Evolutionary conservation across 1,140 invertebrate species (phyloP), one percentile per base, ranked within the genome.

Genomic region (Aphelinus certus): DNA sequence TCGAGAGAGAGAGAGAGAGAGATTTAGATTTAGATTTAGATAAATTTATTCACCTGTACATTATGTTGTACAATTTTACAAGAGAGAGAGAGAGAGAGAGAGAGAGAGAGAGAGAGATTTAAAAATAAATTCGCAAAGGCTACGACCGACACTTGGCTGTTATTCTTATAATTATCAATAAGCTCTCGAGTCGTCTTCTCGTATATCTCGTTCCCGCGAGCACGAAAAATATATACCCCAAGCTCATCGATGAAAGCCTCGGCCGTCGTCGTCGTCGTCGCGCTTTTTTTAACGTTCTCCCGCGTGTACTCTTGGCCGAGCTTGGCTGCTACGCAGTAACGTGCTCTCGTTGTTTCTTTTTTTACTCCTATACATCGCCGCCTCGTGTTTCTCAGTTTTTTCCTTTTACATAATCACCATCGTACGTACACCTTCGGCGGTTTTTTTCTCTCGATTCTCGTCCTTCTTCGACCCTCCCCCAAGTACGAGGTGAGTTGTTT

Each of bases 131-230:
- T 65, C 74, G 60, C 62, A 68, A 71, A 75, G 66, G 61, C 69
- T 45, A 53, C 4, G 4, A 53, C 47, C 51, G 76, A 62, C 58
- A 67, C 67, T 73, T 56, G 10, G 55, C 60, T 53, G 51, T 65
- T 65, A 71, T 73, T 70, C 9, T 75, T 70, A 70, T 75, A 69
- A 74, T 69, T 74, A 74, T 67, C 68, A 75, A 78, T 78, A 78
- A 78, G 65, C 56, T 63, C 60, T 72, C 58, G 26, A 26, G 26
- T 26, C 26, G 26, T 64, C 58, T 72, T 62, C 53, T 57, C 62
- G 71, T 57, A 58, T 42, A 7, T n/a, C 5, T 53, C 9, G 46
- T 48, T 48, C 48, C 48, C 64, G 67, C 26, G 64, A 63, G 42
- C 67, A 65, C 4, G 46, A 9, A 7, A 63, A 63, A 63, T 63